Evolutionary conservation across 2,797 vertebrate species (phyloP).

Genomic region (Podarcis siculus): DNA sequence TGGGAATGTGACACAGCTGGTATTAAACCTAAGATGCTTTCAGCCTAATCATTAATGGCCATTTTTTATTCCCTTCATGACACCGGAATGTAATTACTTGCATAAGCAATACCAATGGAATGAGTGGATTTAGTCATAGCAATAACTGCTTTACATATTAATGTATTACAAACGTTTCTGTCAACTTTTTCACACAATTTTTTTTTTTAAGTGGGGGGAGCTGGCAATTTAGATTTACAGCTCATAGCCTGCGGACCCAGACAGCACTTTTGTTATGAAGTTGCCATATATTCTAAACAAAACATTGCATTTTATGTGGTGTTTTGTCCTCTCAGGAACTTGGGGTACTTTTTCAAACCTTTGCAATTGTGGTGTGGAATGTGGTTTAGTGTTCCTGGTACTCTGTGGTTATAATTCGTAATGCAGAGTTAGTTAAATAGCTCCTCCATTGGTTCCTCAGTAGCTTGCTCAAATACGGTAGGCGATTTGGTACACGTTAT

Average conservation of each 20-base stretch:
- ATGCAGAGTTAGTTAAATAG: too few species aligned
- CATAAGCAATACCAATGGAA: neutral
- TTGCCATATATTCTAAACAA: neutral
- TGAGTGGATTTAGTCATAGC: neutral
- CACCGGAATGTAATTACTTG: neutral
- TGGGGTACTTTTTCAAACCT: neutral
- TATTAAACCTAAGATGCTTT: constrained; percentile 29
- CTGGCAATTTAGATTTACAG: neutral
- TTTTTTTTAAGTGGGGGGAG: neutral
- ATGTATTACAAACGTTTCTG: neutral
- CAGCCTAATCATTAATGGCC: neutral
- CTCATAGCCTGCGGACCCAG: neutral
- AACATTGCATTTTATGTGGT: neutral
- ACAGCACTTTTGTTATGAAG: neutral
- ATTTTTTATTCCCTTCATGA: neutral
- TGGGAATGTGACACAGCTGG: constrained; percentile 39
- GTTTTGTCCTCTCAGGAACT: too few species aligned
- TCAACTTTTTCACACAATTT: neutral
- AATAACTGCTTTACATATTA: neutral
- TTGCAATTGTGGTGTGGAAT: neutral
- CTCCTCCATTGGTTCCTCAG: neutral
- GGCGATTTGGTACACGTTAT: neutral
- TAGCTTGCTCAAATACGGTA: neutral
- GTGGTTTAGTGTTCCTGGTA: neutral
- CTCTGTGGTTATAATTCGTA: neutral